A percentile compares a stretch with the other conserved stretches of the same genome.
Conservation (phyloP, 2,888 invertebrate genomes). For the Microdon myrmicae region DNA sequence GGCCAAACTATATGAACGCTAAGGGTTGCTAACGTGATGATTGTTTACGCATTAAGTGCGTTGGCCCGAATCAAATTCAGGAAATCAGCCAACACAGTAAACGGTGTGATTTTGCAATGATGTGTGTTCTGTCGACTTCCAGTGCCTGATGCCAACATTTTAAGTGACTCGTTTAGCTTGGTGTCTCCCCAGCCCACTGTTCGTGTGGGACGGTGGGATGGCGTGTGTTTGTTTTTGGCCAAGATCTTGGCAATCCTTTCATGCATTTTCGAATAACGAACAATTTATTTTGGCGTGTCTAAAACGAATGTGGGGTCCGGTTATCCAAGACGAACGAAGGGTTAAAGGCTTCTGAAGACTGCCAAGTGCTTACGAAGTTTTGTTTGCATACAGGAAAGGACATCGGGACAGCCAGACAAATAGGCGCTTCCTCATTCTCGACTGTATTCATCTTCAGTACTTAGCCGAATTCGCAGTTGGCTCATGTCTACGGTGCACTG, state of each 20-base stretch:
- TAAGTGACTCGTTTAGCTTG: slow-evolving; percentile 29
- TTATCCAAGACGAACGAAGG: slow-evolving; percentile 16
- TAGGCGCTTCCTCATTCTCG: slow-evolving; percentile 31
- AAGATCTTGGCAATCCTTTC: slow-evolving; percentile 43
- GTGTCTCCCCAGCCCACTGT: slow-evolving; percentile 3
- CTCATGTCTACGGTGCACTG: slow-evolving; percentile 50
- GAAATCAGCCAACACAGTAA: slow-evolving; percentile 41
- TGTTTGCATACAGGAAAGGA: slow-evolving; percentile 2
- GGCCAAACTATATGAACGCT: too few species aligned
- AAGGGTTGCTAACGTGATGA: too few species aligned
- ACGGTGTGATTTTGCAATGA: slow-evolving; percentile 7
- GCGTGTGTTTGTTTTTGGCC: slow-evolving; percentile 29
- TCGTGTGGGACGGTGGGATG: slow-evolving; percentile 4
- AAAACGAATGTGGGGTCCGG: slow-evolving; percentile 27
- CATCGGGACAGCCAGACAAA: slow-evolving; percentile 33
- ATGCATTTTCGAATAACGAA: slow-evolving; percentile 24
- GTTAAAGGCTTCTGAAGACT: slow-evolving; percentile 9
- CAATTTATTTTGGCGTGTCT: slow-evolving; percentile 39
- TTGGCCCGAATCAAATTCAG: slow-evolving; percentile 41
- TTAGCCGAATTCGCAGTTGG: slow-evolving; percentile 43
- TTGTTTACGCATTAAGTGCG: too few species aligned
- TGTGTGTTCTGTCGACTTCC: slow-evolving; percentile 29
- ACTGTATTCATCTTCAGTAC: slow-evolving; percentile 14
- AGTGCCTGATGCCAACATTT: slow-evolving; percentile 48
- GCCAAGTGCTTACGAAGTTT: slow-evolving; percentile 22